Conservation (phyloP, 2,888 invertebrate species). For the Chironomus tentans region DNA sequence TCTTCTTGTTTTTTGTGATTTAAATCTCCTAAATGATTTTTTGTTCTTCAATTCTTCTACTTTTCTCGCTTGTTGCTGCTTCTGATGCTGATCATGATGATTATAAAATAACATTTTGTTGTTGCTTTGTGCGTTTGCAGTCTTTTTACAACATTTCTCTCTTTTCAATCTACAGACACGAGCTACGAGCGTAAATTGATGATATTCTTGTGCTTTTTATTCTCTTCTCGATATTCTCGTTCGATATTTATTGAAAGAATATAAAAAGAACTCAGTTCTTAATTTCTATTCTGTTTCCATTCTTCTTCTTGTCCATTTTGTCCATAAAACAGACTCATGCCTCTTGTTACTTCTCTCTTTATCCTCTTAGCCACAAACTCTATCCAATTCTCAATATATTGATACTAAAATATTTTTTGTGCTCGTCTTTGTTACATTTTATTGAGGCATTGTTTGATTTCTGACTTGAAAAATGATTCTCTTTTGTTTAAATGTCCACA, state of each 20-base stretch:
- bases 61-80: background rate
- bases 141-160: background rate
- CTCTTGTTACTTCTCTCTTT: background rate
- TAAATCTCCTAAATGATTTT: background rate
- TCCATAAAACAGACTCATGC: background rate
- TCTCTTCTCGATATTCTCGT: background rate
- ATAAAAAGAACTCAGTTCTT: no score
- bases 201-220: background rate
- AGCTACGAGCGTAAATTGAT: background rate
- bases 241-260: background rate
- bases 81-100: background rate
- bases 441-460: background rate
- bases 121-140: background rate
- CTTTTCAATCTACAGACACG: background rate
- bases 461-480: background rate
- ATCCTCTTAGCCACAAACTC: background rate
- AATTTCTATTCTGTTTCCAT: no score
- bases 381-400: no score
- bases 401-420: background rate
- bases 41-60: background rate
- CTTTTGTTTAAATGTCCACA: background rate
- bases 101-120: background rate
- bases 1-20: background rate
- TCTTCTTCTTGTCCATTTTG: background rate
- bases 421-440: background rate